Percentiles rank a stretch among this genome's conserved stretches.
Conservation (phyloP, 2,113 vertebrate genomes). For the Sterna hirundo region DNA sequence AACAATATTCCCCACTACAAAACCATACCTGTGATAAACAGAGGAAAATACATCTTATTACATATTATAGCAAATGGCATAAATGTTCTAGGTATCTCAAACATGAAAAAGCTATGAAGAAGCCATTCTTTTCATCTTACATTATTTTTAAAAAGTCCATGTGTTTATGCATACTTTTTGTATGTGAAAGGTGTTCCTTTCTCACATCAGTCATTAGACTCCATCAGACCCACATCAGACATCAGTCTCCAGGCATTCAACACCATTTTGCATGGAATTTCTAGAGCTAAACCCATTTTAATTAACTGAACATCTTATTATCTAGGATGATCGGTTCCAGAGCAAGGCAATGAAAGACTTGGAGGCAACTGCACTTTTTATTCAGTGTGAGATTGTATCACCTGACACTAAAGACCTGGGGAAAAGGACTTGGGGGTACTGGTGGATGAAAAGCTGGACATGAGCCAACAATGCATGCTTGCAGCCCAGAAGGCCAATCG, state of each 20-base stretch:
- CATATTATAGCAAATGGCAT: not conserved
- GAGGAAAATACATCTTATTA: not conserved
- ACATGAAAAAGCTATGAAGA: not conserved
- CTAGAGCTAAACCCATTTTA: not conserved
- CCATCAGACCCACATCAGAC: not conserved
- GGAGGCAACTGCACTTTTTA: not conserved
- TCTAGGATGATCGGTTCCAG: not conserved
- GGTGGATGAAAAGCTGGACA: too few species aligned
- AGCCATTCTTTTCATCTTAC: not conserved
- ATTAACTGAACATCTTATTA: not conserved
- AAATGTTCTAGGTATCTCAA: not conserved
- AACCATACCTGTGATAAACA: conserved; percentile 82
- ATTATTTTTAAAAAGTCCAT: not conserved
- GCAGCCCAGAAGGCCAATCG: too few species aligned
- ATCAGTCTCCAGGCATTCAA: not conserved
- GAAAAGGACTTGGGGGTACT: too few species aligned
- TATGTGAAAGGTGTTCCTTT: not conserved
- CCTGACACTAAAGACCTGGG: not conserved
- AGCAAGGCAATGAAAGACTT: not conserved
- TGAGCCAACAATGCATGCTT: too few species aligned
- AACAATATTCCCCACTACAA: conserved; percentile 69
- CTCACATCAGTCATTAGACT: not conserved
- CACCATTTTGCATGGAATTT: not conserved
- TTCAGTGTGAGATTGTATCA: not conserved
- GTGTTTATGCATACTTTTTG: not conserved